A percentile compares a stretch with the other conserved stretches of the same genome.
Conservation (phyloP, 2,888 invertebrate genomes). For the Phyto melanocephala region DNA sequence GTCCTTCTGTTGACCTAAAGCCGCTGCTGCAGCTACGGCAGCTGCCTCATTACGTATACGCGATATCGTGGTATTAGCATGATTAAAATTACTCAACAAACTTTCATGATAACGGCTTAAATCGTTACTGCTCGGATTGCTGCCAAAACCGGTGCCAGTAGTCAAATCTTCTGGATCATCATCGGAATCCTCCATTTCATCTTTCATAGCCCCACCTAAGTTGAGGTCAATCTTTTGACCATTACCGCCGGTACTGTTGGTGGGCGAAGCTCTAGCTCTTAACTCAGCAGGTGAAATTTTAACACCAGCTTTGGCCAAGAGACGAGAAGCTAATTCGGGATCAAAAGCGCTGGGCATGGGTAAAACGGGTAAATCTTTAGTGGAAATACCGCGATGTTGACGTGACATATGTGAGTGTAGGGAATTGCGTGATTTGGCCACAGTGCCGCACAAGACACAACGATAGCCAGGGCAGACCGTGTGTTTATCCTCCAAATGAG, state of each 20-base stretch:
- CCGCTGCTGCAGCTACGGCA: slow-evolving; percentile 73
- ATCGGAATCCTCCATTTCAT: slow-evolving; percentile 84
- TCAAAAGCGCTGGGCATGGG: slow-evolving; percentile 96
- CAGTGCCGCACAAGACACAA: slow-evolving; percentile 94
- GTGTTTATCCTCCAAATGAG: slow-evolving; percentile 95
- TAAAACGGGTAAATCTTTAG: slow-evolving; percentile 93
- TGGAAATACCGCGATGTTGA: slow-evolving; percentile 94
- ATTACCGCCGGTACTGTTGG: slow-evolving; percentile 80
- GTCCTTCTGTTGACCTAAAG: slow-evolving; percentile 72
- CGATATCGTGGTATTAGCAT: slow-evolving; percentile 84
- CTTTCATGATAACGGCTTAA: slow-evolving; percentile 77
- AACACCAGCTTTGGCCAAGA: slow-evolving; percentile 92
- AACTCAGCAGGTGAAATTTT: slow-evolving; percentile 91
- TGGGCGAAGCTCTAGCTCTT: slow-evolving; percentile 90
- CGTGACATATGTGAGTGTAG: slow-evolving; percentile 96
- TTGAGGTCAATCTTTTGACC: slow-evolving; percentile 77
- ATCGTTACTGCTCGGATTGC: slow-evolving; percentile 69
- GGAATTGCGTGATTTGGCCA: slow-evolving; percentile 94
- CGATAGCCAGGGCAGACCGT: slow-evolving; percentile 95
- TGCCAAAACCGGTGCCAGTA: slow-evolving; percentile 72
- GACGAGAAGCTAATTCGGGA: slow-evolving; percentile 91
- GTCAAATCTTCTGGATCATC: slow-evolving; percentile 90
- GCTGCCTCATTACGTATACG: slow-evolving; percentile 82
- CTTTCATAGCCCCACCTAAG: slow-evolving; percentile 83
- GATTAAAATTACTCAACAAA: slow-evolving; percentile 78